Conservation (phyloP, 2,888 invertebrate species). For the Itoplectis maculator region DNA sequence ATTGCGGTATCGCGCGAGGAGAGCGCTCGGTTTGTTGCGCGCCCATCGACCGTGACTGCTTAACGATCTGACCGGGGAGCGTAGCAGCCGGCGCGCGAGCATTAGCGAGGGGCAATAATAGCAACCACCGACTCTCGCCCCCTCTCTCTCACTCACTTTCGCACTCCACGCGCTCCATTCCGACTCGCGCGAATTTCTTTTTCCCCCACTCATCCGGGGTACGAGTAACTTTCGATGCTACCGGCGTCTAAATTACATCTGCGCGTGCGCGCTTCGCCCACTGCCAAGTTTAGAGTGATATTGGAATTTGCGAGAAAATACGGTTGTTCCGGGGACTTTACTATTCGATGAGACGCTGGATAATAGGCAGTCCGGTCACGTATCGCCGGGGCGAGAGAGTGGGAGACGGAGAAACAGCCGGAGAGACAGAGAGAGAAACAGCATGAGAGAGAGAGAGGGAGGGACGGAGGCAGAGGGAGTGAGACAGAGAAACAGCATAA, state of each 20-base stretch:
- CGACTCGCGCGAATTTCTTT: constrained; percentile 38
- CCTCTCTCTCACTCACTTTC: no score
- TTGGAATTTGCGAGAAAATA: constrained; percentile 64
- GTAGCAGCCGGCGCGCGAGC: constrained; percentile 37
- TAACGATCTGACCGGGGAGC: constrained; percentile 60
- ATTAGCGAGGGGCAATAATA: constrained; percentile 57
- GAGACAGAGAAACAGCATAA: no score
- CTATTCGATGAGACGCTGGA: constrained; percentile 46
- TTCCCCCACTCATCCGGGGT: background rate
- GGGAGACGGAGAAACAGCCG: background rate
- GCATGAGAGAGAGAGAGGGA: constrained; percentile 16
- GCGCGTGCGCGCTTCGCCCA: background rate
- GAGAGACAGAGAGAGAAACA: no score
- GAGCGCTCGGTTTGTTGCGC: constrained; percentile 57
- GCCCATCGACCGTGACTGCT: constrained; percentile 63
- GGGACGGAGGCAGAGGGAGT: no score
- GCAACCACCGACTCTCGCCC: constrained; percentile 31
- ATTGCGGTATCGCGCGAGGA: constrained; percentile 49
- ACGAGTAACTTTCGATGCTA: constrained; percentile 47
- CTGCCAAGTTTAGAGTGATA: constrained; percentile 63
- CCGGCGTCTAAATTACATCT: constrained; percentile 52
- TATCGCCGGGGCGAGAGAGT: constrained; percentile 18
- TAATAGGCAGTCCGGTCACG: constrained; percentile 62
- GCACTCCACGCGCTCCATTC: constrained; percentile 36
- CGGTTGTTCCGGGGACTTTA: constrained; percentile 44